Conservation (phyloP, 2,113 vertebrate species). For the Xenopus laevis region DNA sequence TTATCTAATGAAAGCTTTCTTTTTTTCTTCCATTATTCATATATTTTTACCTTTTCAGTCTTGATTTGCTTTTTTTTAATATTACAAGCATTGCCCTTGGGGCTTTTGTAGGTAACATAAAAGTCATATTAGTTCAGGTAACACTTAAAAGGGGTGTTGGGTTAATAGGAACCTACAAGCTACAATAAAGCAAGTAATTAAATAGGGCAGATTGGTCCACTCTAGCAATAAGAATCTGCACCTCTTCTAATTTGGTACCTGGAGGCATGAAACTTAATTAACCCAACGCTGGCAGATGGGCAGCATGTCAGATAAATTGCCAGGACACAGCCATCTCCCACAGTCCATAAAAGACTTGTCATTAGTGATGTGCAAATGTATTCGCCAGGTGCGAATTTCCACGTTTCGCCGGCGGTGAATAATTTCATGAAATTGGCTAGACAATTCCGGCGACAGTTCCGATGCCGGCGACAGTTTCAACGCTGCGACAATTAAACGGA, state of each 20-base stretch:
- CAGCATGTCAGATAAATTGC: too few relatives aligned
- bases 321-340: too few relatives aligned
- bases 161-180: not conserved
- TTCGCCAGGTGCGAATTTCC: too few relatives aligned
- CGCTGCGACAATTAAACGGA: too few relatives aligned
- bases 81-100: not conserved
- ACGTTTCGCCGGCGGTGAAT: too few relatives aligned
- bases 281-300: too few relatives aligned
- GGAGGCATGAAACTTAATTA: not conserved
- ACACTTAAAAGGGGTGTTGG: not conserved
- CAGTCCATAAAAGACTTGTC: too few relatives aligned
- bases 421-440: too few relatives aligned
- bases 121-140: not conserved
- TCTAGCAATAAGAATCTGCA: not conserved
- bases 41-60: not conserved
- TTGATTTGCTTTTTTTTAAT: not conserved
- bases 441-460: too few relatives aligned
- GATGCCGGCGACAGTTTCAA: too few relatives aligned
- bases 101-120: not conserved
- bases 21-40: not conserved
- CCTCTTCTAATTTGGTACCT: not conserved
- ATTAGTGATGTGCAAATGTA: too few relatives aligned
- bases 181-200: constrained; percentile 1
- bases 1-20: constrained; percentile 4
- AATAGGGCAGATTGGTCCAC: not conserved